A percentile compares a stretch with the other conserved stretches of the same genome.
Evolutionary conservation across 1,140 invertebrate genomes (phyloP).

Genomic region (Temnothorax curvispinosus): DNA sequence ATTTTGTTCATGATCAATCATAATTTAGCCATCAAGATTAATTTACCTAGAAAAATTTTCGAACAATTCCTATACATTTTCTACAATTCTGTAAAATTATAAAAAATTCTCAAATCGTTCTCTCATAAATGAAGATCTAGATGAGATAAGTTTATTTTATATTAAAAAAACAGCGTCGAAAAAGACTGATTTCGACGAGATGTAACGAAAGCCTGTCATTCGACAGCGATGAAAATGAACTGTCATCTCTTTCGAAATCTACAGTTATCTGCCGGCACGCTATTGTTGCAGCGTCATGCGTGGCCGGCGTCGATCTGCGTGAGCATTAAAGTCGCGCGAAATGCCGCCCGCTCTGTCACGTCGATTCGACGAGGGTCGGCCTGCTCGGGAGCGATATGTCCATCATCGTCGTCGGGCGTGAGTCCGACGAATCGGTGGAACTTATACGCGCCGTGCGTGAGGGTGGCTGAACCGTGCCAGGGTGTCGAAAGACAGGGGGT

Average conservation of each 20-base stretch:
- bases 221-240: constrained; percentile 14
- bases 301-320: constrained; percentile 39
- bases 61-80: neutral
- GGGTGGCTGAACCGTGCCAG: constrained; percentile 16
- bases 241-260: constrained; percentile 44
- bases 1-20: neutral
- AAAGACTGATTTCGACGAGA: neutral
- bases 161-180: neutral
- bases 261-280: constrained; percentile 26
- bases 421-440: constrained; percentile 38
- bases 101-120: neutral
- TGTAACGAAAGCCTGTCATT: constrained; percentile 13
- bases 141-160: neutral
- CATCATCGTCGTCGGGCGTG: constrained; percentile 61
- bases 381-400: constrained; percentile 59
- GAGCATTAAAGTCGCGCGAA: constrained; percentile 59
- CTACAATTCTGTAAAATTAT: neutral
- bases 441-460: constrained; percentile 38
- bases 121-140: neutral
- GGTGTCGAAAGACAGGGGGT: constrained; percentile 30
- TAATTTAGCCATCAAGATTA: neutral
- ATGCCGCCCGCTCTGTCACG: constrained; percentile 47
- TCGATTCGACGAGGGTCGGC: constrained; percentile 51
- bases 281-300: constrained; percentile 37
- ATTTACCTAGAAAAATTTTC: neutral